A percentile compares a stretch with the other conserved stretches of the same genome.
These are phyloP conservation scores for Anoplopoma fimbria DNA, from an alignment of 2,113 vertebrate genomes.

Conservation along the genomic window DNA sequence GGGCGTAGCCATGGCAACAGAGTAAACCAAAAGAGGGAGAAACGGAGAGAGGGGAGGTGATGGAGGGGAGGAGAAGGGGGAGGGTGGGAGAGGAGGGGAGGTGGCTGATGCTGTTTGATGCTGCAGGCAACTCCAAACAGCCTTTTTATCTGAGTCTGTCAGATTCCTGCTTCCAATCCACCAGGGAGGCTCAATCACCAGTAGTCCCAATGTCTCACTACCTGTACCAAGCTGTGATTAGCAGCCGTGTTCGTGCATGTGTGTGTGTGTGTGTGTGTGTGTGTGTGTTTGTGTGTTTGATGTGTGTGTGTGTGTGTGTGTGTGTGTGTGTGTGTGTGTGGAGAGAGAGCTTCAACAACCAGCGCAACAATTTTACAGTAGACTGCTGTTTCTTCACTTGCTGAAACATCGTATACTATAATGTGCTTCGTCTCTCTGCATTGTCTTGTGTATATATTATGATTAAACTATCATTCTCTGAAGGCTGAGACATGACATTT, in stretches of 20 bases:
- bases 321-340: neutral
- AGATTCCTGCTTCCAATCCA: constrained; percentile 81
- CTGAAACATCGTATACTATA: constrained; percentile 5
- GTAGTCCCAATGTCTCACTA: constrained; percentile 77
- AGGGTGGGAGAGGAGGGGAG: constrained; percentile 1
- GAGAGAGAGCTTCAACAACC: constrained; percentile 9
- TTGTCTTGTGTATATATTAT: neutral
- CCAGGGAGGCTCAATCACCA: constrained; percentile 83
- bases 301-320: constrained; percentile 13
- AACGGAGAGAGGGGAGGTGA: constrained; percentile 60
- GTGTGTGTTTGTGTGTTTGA: constrained; percentile 47
- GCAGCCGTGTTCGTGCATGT: constrained; percentile 46
- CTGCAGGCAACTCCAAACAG: constrained; percentile 85
- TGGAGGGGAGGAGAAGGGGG: constrained; percentile 27
- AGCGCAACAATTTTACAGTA: constrained; percentile 61
- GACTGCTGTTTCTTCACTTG: constrained; percentile 31
- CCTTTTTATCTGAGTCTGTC: constrained; percentile 83
- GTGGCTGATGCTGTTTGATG: constrained; percentile 81
- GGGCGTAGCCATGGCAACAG: constrained; percentile 82
- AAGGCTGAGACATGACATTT: neutral
- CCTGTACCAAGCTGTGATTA: constrained; percentile 81
- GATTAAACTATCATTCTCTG: neutral
- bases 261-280: constrained; percentile 45
- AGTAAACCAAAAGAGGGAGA: constrained; percentile 76
- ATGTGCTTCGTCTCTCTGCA: constrained; percentile 5